Percentiles rank a stretch among this genome's conserved stretches.
phyloP scores from a whole-genome alignment of 1,140 invertebrate genomes.

The Proctacanthus coquilletti region DNA sequence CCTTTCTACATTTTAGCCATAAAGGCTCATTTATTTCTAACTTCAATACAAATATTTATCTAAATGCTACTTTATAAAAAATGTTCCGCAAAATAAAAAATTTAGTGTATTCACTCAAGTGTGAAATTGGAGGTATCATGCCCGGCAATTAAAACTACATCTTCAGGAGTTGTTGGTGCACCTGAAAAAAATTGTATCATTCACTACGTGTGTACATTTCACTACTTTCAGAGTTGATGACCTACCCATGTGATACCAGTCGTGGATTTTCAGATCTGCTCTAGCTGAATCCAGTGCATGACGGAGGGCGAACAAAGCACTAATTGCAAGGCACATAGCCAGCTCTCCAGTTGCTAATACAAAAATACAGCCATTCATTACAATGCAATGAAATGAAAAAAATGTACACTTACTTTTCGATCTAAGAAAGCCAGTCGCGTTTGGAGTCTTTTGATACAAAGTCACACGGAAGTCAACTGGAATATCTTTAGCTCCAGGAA shows the following conservation, averaged over 20 bases:
- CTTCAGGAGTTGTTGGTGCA: constrained; percentile 32
- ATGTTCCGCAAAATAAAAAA: no score
- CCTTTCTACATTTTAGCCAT: no score
- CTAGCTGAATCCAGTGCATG: constrained; percentile 51
- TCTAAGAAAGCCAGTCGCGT: constrained; percentile 44
- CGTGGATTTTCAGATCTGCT: constrained; percentile 32
- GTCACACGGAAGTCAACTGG: constrained; percentile 58
- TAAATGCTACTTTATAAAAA: no score
- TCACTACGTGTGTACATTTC: no score
- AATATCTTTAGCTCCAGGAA: constrained; percentile 58
- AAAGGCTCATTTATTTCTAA: no score
- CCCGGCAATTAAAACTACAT: constrained; percentile 25
- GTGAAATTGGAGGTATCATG: constrained; percentile 15
- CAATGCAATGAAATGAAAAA: background rate
- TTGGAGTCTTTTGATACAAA: constrained; percentile 49
- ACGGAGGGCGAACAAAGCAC: constrained; percentile 51
- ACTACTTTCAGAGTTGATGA: no score
- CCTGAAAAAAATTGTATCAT: no score
- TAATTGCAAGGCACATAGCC: constrained; percentile 47
- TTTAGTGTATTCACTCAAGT: no score
- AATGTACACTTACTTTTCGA: constrained; percentile 48
- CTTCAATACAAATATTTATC: no score
- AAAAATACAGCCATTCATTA: background rate
- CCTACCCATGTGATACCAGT: constrained; percentile 29
- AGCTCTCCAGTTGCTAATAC: constrained; percentile 58